Conservation (phyloP, 1,140 invertebrate species). For the Rhynchophorus ferrugineus region DNA sequence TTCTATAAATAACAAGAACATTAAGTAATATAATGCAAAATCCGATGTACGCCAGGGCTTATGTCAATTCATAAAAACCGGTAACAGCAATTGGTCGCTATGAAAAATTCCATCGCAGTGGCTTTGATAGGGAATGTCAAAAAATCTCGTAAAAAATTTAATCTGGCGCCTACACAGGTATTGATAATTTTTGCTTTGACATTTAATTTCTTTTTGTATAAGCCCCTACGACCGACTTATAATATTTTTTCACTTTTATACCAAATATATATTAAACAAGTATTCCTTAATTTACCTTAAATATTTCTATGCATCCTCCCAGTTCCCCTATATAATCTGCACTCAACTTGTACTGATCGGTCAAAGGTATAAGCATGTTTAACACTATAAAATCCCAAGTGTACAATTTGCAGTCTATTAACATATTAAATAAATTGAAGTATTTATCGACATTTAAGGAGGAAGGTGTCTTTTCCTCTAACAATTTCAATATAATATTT, state of each 20-base stretch:
- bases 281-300: conserved; percentile 24
- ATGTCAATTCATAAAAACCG: too few species aligned
- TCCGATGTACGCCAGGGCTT: too few species aligned
- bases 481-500: conserved; percentile 20
- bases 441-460: conserved; percentile 27
- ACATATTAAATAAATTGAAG: conserved; percentile 24
- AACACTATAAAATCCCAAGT: conserved; percentile 20
- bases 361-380: conserved; percentile 20
- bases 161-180: too few species aligned
- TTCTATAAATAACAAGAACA: conserved; percentile 10
- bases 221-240: too few species aligned
- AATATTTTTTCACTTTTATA: too few species aligned
- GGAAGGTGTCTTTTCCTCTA: conserved; percentile 18
- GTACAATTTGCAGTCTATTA: conserved; percentile 18
- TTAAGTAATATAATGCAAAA: neutral
- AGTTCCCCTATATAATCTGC: conserved; percentile 18
- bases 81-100: too few species aligned
- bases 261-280: too few species aligned
- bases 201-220: too few species aligned
- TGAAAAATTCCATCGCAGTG: too few species aligned
- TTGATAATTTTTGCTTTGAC: too few species aligned
- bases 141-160: too few species aligned
- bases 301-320: conserved; percentile 18
- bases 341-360: conserved; percentile 8
- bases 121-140: too few species aligned